Conservation (phyloP, 2,113 vertebrate species). For the Barbus barbus region DNA sequence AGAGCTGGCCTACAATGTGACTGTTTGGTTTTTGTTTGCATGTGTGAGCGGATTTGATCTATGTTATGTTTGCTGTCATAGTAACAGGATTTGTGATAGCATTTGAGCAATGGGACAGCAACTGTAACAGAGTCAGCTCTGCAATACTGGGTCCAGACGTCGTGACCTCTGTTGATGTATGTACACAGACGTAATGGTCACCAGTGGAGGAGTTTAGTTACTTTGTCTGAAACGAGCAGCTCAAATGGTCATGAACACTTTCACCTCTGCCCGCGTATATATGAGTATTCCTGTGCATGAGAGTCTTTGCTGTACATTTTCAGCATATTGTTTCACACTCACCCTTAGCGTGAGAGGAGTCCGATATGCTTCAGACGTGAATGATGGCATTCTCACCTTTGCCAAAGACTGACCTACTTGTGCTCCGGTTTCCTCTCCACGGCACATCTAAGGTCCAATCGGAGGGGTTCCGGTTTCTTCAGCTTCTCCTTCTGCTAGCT, state of each 20-base stretch:
- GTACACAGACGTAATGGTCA: neutral
- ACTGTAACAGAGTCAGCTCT: neutral
- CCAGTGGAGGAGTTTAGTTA: conserved; percentile 4
- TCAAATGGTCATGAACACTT: conserved; percentile 13
- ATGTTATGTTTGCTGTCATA: conserved; percentile 31
- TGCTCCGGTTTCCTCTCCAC: conserved; percentile 30
- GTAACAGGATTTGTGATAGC: neutral
- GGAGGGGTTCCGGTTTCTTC: conserved; percentile 41
- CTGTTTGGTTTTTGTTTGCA: conserved; percentile 3
- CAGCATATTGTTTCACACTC: neutral
- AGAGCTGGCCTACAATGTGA: neutral
- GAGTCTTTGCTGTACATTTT: neutral
- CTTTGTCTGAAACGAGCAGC: neutral
- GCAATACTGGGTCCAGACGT: neutral
- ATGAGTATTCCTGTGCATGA: neutral
- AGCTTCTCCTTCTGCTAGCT: conserved; percentile 35
- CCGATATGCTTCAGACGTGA: conserved; percentile 19
- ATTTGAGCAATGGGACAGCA: conserved; percentile 1
- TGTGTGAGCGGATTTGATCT: neutral
- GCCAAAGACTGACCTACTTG: conserved; percentile 31
- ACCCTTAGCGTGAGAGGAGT: neutral
- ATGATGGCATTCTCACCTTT: neutral
- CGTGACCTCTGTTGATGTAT: neutral
- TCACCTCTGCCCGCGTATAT: conserved; percentile 9
- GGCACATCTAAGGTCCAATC: conserved; percentile 19